Evolutionary conservation across 2,888 invertebrate species (phyloP), one percentile per base, ranked within the genome.

Genomic region (Synergus japonicus): DNA sequence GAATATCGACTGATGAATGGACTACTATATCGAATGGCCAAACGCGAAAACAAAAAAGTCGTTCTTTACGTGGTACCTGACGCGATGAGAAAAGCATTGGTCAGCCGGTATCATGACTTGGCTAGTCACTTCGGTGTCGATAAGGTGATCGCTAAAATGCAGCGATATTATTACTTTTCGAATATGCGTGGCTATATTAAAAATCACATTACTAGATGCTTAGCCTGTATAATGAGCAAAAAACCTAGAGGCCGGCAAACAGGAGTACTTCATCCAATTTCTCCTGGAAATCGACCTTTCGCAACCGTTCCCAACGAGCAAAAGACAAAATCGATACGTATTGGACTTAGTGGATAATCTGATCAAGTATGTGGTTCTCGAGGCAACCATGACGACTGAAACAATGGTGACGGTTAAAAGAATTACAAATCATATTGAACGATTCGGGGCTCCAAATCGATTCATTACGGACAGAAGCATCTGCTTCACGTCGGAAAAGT

Each of bases 211-310:
- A 8, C 60, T 2, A 76, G 77, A 22, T 88, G 87, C 67, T 15
- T 87, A 9, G 81, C 85, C 10, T 88, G 87, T 73, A 66, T 82
- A 2, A n/a, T 83, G 43, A 81, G 64, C 5, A 86, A 86, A 73
- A 43, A 60, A 12, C 29, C 49, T 18, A 46, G 73, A 46, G 65
- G 29, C 29, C 29, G 29, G 29, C 29, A 29, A 29, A 3, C 29
- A 29, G 29, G 29, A 29, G 29, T 29, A 5, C 64, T 87, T 4
- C 83, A 87, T 49, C 86, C 85, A 46, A 84, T 86, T 22, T 83
- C 84, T 1, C 83, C 83, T 2, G 87, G 84, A 29, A 65, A 49
- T 8, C 54, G 85, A 76, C 86, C 86, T 2, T 87, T 87, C 77
- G 85, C 66, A 0, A 77, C 81, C 87, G 1, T 85, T 85, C 41